phyloP scores from a whole-genome alignment of 2,113 vertebrate species.

The Chaetodon trifascialis region DNA sequence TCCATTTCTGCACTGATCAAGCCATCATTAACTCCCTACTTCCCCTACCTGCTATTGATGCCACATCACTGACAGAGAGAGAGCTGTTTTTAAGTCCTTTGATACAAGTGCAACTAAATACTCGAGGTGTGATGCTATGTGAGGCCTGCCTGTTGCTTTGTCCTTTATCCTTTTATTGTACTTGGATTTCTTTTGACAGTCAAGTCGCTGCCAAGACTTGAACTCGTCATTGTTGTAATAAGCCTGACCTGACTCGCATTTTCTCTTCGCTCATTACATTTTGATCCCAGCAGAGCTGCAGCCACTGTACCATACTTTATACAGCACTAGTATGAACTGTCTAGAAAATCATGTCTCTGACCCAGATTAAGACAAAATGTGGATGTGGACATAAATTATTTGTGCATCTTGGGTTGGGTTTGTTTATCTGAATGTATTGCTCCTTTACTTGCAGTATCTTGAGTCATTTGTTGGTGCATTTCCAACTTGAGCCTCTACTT shows the following conservation, averaged over 20 bases:
- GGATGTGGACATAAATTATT: slow-evolving; percentile 8
- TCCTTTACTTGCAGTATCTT: slow-evolving; percentile 24
- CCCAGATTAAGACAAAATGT: slow-evolving; percentile 11
- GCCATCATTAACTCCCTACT: neutral
- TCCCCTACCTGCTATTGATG: neutral
- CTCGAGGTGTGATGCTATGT: neutral
- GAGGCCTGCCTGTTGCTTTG: neutral
- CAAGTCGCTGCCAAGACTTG: neutral
- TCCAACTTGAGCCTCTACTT: slow-evolving; percentile 37
- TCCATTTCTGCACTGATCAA: slow-evolving; percentile 1
- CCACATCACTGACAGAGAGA: neutral
- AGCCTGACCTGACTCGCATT: neutral
- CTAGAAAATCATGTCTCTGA: neutral
- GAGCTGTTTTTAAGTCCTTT: neutral
- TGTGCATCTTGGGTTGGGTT: neutral
- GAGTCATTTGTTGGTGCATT: slow-evolving; percentile 44
- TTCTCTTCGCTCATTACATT: neutral
- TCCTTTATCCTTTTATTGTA: neutral
- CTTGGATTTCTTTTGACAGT: neutral
- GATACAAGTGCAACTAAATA: neutral
- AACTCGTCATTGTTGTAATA: neutral
- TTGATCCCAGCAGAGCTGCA: neutral
- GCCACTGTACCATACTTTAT: neutral
- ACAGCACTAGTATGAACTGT: neutral
- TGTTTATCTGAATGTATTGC: slow-evolving; percentile 43